Percentiles rank a stretch among this genome's conserved stretches.
Conservation (phyloP, 2,888 invertebrate genomes). For the Callimorpha dominula region DNA sequence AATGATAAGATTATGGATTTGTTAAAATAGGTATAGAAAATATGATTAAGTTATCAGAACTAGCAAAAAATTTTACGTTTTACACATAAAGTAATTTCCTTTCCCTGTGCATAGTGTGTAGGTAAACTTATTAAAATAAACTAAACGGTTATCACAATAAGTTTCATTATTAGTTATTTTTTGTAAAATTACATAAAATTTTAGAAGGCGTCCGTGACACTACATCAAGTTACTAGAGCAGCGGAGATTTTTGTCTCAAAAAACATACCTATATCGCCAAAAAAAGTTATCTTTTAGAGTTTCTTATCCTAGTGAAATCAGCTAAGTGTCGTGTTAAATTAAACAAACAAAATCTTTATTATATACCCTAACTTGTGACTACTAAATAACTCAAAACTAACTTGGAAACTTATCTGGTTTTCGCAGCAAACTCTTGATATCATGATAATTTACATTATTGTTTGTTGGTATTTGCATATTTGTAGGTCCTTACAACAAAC, state of each 20-base stretch:
- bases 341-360: too few species aligned
- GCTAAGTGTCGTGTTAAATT: too few species aligned
- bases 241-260: too few species aligned
- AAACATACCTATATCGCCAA: too few species aligned
- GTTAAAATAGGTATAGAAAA: neutral
- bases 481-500: slow-evolving; percentile 26
- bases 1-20: too few species aligned
- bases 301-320: too few species aligned
- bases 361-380: too few species aligned
- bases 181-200: neutral
- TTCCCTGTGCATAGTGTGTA: neutral
- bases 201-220: neutral
- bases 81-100: neutral
- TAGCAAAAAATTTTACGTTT: neutral
- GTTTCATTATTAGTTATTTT: neutral
- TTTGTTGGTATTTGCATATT: neutral
- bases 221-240: too few species aligned
- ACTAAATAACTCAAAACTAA: too few species aligned
- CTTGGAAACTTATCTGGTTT: neutral
- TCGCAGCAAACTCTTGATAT: neutral
- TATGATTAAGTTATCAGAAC: neutral
- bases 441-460: neutral
- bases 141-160: neutral
- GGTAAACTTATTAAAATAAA: neutral
- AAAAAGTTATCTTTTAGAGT: too few species aligned